Evolutionary conservation across 2,888 invertebrate genomes (phyloP).

Genomic region (Drosophila mayaguana): DNA sequence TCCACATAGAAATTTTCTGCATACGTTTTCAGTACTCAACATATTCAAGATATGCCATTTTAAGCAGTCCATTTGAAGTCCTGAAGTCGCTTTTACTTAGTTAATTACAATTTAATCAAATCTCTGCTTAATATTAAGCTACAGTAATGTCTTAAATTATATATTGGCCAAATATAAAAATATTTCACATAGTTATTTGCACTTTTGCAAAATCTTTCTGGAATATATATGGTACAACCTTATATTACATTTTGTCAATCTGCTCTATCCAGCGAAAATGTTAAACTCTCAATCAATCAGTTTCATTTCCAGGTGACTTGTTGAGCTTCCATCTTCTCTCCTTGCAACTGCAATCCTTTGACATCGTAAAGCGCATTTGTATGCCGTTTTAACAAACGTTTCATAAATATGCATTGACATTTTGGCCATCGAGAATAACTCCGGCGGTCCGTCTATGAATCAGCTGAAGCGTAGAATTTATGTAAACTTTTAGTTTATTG

Average conservation of each 20-base stretch:
- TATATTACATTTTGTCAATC: background rate
- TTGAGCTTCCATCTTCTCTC: background rate
- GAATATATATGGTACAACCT: background rate
- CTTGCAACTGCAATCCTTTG: no score
- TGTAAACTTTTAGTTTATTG: slow-evolving; percentile 5
- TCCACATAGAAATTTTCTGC: no score
- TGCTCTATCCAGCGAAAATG: background rate
- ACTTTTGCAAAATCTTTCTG: no score
- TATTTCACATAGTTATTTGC: no score
- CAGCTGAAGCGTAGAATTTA: slow-evolving; percentile 9
- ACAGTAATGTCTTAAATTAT: no score
- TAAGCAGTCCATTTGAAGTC: no score
- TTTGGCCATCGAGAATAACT: background rate
- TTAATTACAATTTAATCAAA: no score
- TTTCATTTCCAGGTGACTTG: background rate
- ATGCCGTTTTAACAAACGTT: background rate
- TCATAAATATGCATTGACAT: slow-evolving; percentile 15
- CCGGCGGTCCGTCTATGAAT: background rate
- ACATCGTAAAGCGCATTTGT: background rate
- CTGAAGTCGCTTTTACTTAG: no score
- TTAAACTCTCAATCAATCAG: background rate
- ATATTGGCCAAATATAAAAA: no score
- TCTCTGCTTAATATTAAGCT: no score
- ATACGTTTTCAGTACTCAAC: no score
- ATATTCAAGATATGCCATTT: no score